Conservation (phyloP, 37 sponge, comb jelly and placozoan genomes). For the Bolinopsis microptera region DNA sequence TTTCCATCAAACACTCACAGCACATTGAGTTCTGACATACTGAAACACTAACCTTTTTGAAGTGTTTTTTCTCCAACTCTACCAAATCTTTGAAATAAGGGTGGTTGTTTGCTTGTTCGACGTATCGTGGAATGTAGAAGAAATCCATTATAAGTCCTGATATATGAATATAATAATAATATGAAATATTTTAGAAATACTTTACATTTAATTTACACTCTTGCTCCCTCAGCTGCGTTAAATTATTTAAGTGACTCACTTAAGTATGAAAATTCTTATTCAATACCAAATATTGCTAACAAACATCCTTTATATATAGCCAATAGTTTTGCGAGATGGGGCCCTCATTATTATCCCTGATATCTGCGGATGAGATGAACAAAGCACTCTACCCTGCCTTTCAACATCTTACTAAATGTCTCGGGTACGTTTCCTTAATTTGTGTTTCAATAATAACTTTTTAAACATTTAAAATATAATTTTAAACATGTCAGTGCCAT, state of each 20-base stretch:
- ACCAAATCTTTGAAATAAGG: not conserved
- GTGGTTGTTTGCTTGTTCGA: conserved; percentile 20
- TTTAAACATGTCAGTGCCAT: not conserved
- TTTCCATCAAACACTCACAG: no score
- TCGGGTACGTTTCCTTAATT: not conserved
- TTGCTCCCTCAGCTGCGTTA: no score
- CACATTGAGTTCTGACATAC: no score
- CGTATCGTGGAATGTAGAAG: not conserved
- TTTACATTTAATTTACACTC: no score
- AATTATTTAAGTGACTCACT: no score
- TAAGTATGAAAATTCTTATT: no score
- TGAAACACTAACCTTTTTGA: not conserved
- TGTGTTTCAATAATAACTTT: not conserved
- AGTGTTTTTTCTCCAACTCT: not conserved
- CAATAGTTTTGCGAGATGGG: not conserved
- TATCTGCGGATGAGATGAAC: conserved; percentile 7
- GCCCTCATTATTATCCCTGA: not conserved
- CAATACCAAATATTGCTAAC: no score
- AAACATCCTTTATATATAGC: no score
- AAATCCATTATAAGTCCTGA: conserved; percentile 8
- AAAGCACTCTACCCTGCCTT: conserved; percentile 24
- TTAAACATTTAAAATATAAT: not conserved
- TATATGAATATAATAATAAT: not conserved
- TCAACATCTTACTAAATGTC: not conserved
- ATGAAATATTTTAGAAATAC: no score